These are phyloP conservation scores for Odontophorus gujanensis DNA, from an alignment of 2,113 vertebrate species.

Conservation along the genomic window DNA sequence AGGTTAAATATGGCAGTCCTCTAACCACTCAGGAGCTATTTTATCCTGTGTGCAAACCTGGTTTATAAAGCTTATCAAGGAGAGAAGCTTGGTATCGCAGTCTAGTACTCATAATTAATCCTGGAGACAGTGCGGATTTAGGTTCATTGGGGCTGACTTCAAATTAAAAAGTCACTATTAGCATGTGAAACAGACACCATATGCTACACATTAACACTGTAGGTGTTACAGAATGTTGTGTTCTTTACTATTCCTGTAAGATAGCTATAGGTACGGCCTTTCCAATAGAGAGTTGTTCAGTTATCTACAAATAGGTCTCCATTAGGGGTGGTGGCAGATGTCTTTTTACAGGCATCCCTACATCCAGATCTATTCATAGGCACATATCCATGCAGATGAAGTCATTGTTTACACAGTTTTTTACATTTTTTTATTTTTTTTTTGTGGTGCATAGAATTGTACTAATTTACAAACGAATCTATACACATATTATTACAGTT, in stretches of 20 bases:
- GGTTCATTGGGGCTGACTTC: slow-evolving; percentile 78
- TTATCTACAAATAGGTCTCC: neutral
- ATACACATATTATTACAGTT: neutral
- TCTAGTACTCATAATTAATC: slow-evolving; percentile 83
- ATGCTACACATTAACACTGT: slow-evolving; percentile 69
- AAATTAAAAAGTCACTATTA: slow-evolving; percentile 83
- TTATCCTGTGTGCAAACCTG: slow-evolving; percentile 76
- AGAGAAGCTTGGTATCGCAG: slow-evolving; percentile 77
- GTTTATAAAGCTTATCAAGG: slow-evolving; percentile 77
- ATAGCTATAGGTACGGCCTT: neutral
- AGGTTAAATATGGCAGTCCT: slow-evolving; percentile 50
- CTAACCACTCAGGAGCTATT: slow-evolving; percentile 65
- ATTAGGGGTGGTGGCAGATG: neutral
- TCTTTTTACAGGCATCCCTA: neutral
- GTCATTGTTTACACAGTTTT: neutral
- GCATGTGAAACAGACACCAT: slow-evolving; percentile 79
- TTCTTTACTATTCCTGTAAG: neutral
- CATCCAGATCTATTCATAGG: neutral
- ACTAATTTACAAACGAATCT: neutral
- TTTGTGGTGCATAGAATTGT: neutral
- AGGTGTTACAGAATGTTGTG: slow-evolving; percentile 34
- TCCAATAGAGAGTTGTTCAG: neutral
- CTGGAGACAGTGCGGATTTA: slow-evolving; percentile 80
- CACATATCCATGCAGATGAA: neutral
- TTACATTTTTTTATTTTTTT: neutral